phyloP scores from a whole-genome alignment of 1,140 invertebrate species.

The Trachymyrmex septentrionalis region DNA sequence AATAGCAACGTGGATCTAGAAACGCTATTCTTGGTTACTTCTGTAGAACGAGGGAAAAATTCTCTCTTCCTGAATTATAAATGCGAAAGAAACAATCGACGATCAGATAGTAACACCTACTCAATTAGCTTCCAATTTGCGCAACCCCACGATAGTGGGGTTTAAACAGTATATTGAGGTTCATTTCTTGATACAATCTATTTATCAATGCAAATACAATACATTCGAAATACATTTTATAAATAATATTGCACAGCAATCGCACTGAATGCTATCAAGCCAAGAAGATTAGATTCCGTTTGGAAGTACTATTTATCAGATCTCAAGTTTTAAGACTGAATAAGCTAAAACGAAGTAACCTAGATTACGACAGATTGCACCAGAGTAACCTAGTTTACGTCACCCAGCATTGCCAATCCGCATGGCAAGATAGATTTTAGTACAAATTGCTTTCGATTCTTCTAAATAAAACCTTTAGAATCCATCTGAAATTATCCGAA shows the following conservation, averaged over 20 bases:
- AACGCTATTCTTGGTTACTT: slow-evolving; percentile 10
- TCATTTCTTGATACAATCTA: slow-evolving; percentile 29
- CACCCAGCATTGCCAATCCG: neutral
- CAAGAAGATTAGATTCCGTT: slow-evolving; percentile 1
- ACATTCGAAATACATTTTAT: neutral
- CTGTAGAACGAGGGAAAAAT: neutral
- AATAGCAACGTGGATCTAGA: slow-evolving; percentile 48
- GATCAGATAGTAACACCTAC: neutral
- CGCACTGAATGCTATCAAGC: neutral
- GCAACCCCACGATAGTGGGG: neutral
- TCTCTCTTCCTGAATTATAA: slow-evolving; percentile 25
- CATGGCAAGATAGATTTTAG: neutral
- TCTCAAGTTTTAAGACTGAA: slow-evolving; percentile 26
- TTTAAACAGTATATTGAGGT: slow-evolving; percentile 5
- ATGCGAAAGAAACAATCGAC: slow-evolving; percentile 5
- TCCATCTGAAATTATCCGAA: neutral
- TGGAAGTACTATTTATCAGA: neutral
- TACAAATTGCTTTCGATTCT: neutral
- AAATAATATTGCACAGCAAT: neutral
- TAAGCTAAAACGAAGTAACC: slow-evolving; percentile 28
- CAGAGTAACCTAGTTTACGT: slow-evolving; percentile 30
- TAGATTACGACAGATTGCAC: slow-evolving; percentile 48
- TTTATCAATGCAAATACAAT: neutral
- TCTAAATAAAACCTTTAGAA: neutral
- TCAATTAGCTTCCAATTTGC: neutral